Evolutionary conservation across 1,140 invertebrate species (phyloP).

Genomic region (Acromyrmex echinatior): DNA sequence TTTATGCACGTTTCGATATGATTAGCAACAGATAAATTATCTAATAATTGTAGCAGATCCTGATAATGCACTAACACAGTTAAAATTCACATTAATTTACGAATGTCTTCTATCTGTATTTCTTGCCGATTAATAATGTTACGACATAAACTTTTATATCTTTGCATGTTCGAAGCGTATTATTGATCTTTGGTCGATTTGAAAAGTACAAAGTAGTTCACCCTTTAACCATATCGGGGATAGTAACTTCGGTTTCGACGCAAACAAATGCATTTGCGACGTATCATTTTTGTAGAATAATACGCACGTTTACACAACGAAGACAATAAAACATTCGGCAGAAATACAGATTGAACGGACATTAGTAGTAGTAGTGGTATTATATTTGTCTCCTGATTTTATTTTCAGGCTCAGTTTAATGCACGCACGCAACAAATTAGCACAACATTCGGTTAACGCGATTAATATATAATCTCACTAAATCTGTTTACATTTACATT

Average conservation of each 20-base stretch:
- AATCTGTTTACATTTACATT: conserved; percentile 43
- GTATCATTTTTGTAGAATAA: conserved; percentile 29
- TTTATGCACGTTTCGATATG: conserved; percentile 34
- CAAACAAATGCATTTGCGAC: background rate
- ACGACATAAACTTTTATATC: conserved; percentile 46
- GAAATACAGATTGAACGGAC: conserved; percentile 49
- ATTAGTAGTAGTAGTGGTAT: background rate
- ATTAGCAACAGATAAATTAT: conserved; percentile 12
- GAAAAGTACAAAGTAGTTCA: conserved; percentile 49
- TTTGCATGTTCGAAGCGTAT: conserved; percentile 6
- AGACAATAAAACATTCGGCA: conserved; percentile 50
- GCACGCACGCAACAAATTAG: conserved; percentile 64
- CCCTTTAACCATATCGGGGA: background rate
- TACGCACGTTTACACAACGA: conserved; percentile 45
- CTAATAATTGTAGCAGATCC: conserved; percentile 4
- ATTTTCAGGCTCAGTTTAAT: conserved; percentile 61
- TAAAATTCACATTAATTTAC: conserved; percentile 15
- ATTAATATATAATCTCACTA: conserved; percentile 15
- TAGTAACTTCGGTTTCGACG: background rate
- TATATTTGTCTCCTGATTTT: conserved; percentile 33
- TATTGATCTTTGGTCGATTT: conserved; percentile 43
- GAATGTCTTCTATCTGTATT: conserved; percentile 16
- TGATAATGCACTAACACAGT: background rate
- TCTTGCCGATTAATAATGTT: conserved; percentile 23
- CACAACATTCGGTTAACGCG: conserved; percentile 14